Evolutionary conservation across 92 coral and sea anemone species (phyloP).

Genomic region (Parazoanthus swiftii): DNA sequence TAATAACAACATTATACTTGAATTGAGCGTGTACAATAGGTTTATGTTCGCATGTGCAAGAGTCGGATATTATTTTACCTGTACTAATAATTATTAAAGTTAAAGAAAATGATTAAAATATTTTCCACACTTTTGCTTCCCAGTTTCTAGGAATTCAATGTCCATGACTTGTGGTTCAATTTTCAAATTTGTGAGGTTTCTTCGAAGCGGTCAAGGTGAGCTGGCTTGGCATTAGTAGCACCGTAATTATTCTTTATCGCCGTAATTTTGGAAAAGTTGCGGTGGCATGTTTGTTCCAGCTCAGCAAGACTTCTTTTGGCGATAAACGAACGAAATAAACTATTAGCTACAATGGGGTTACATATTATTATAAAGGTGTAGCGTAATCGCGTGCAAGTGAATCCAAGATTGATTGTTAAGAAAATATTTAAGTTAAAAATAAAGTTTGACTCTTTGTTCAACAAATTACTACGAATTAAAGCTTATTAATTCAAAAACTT

Average conservation of each 20-base stretch:
- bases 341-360: not conserved
- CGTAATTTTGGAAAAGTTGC: not conserved
- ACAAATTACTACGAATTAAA: not conserved
- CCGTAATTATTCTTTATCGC: not conserved
- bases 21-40: too few species aligned
- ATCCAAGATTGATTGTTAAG: not conserved
- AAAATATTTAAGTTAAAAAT: not conserved
- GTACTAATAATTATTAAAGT: too few species aligned
- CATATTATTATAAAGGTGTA: not conserved
- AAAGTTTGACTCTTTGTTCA: not conserved
- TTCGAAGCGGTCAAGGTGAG: conserved; percentile 8
- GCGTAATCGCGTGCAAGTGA: not conserved
- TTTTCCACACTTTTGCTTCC: too few species aligned
- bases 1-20: too few species aligned
- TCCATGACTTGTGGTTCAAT: not conserved
- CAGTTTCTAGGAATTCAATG: not conserved
- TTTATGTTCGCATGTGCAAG: too few species aligned
- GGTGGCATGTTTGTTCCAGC: conserved; percentile 13
- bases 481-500: not conserved
- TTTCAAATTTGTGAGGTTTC: not conserved
- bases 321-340: not conserved
- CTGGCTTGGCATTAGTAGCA: not conserved
- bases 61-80: too few species aligned
- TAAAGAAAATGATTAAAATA: too few species aligned
- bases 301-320: conserved; percentile 6